These are phyloP conservation scores for Epizoanthus rinbou DNA, from an alignment of 92 coral and sea anemone genomes.

Conservation along the genomic window DNA sequence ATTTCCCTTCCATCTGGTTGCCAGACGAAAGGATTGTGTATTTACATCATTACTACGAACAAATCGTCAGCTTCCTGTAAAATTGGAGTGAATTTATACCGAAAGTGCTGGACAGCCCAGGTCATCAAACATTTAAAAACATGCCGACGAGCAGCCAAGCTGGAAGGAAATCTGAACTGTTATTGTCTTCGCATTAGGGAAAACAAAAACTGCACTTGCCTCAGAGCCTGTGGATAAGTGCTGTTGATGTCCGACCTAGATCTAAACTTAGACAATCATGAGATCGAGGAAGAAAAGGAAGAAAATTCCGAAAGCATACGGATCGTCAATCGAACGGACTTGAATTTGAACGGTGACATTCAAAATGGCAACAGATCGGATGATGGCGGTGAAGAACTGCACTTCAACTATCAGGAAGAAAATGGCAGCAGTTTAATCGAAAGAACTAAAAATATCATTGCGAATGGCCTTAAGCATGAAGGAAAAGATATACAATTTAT, in stretches of 20 bases:
- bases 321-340: neutral
- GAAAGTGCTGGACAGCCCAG: slow-evolving; percentile 32
- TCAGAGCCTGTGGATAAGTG: slow-evolving; percentile 2
- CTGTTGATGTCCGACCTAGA: slow-evolving; percentile 37
- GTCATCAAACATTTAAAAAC: neutral
- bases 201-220: slow-evolving; percentile 11
- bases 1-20: neutral
- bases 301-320: slow-evolving; percentile 8
- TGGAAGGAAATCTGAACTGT: slow-evolving; percentile 8
- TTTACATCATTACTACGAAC: neutral
- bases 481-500: slow-evolving; percentile 67
- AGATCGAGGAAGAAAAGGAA: slow-evolving; percentile 33
- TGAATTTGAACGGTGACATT: slow-evolving; percentile 20
- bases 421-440: slow-evolving; percentile 1
- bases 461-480: slow-evolving; percentile 70
- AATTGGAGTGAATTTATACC: neutral
- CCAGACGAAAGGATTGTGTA: neutral
- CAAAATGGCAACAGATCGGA: slow-evolving; percentile 32
- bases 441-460: slow-evolving; percentile 19
- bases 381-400: neutral
- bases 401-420: neutral
- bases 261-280: slow-evolving; percentile 27
- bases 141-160: slow-evolving; percentile 32
- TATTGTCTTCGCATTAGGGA: slow-evolving; percentile 12
- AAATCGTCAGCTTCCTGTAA: neutral